These are phyloP conservation scores for Reticulitermes speratus DNA, from an alignment of 1,140 invertebrate genomes.

Conservation along the genomic window DNA sequence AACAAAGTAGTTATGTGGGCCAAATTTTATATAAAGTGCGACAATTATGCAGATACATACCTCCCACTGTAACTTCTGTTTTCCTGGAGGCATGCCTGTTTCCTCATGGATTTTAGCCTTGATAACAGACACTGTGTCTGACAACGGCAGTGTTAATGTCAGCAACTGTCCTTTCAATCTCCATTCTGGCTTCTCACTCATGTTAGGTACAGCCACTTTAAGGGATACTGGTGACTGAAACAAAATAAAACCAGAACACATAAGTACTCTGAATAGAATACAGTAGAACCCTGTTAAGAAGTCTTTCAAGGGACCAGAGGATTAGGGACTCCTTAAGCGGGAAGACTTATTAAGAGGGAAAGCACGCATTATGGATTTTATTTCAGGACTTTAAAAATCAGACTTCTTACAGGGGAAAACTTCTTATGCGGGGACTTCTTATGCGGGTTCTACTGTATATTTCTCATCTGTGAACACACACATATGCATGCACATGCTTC, in stretches of 20 bases:
- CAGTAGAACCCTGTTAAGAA: no score
- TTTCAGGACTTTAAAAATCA: no score
- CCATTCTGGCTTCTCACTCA: slow-evolving; percentile 92
- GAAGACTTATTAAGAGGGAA: no score
- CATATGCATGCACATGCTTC: background rate
- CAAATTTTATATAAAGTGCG: no score
- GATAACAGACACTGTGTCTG: slow-evolving; percentile 78
- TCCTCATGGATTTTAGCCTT: slow-evolving; percentile 89
- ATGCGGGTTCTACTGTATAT: no score
- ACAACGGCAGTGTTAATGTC: slow-evolving; percentile 73
- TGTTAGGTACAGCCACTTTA: slow-evolving; percentile 73
- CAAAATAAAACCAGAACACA: slow-evolving; percentile 33
- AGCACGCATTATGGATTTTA: no score
- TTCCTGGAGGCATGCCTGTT: slow-evolving; percentile 92
- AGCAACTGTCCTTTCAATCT: slow-evolving; percentile 91
- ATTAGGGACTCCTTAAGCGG: no score
- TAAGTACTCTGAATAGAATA: background rate
- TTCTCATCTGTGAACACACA: background rate
- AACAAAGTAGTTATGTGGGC: no score
- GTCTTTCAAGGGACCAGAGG: no score
- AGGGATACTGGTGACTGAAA: slow-evolving; percentile 69
- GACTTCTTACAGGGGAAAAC: no score
- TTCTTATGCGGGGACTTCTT: no score
- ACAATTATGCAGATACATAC: slow-evolving; percentile 48
- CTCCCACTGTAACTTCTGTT: slow-evolving; percentile 94